Base-by-base conservation (phyloP, 2,113 vertebrate species). In the Dasyurus viverrinus region DNA sequence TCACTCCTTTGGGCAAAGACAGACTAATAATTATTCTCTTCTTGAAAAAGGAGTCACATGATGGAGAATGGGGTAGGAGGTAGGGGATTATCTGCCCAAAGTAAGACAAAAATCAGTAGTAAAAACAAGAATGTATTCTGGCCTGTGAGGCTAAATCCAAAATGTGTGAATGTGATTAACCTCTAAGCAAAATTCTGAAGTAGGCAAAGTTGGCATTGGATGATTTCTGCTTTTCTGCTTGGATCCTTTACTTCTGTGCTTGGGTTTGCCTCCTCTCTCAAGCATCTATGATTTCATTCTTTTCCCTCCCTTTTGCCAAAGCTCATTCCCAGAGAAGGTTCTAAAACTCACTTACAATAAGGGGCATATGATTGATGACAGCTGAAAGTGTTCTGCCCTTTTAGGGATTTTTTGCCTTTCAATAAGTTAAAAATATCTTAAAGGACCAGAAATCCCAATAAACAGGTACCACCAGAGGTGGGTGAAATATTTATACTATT, bases 151-250 rank as follows among this genome's bases (percentile, higher is more conserved):
- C 60, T 76, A 19, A n/a, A n/a, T 14, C 36, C 60, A n/a, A 27
- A 27, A 92, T n/a, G 55, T 50, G 60, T 16, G 53, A n/a, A 36
- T 90, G 60, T 42, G 8, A 30, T 42, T 22, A 27, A 60, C 48
- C 23, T 89, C 54, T 76, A 93, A 91, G 94, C 95, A 90, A 90
- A 68, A n/a, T 92, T 90, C 5, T 90, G 94, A 95, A n/a, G 11
- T 93, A 92, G 94, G 14, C 26, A n/a, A 68, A 53, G 46, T 50
- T 93, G 50, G n/a, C 19, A 23, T 23, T 42, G 68, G n/a, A 23
- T 23, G 47, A 25, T 54, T 76, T 76, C 22, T 36, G 27, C 30
- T 23, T 42, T 14, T 24, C 25, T n/a, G 50, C 30, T 68, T 54
- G n/a, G 8, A 25, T 92, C 14, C 16, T 22, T 22, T 53, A n/a